These are phyloP conservation scores for Mesitornis unicolor DNA, from an alignment of 2,113 vertebrate genomes.

Conservation along the genomic window DNA sequence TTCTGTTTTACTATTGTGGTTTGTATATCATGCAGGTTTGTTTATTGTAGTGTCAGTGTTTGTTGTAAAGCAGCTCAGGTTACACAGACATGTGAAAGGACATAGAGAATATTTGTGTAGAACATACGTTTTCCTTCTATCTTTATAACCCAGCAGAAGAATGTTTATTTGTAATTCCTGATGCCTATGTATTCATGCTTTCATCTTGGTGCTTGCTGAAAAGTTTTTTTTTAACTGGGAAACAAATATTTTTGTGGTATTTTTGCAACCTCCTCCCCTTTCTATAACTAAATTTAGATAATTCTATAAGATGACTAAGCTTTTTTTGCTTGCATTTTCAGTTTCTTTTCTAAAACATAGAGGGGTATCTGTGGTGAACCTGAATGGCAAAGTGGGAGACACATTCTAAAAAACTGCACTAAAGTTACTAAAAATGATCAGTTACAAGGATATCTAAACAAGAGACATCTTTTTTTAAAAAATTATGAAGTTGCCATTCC, in stretches of 20 bases:
- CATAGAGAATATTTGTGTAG: not conserved
- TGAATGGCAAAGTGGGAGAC: not conserved
- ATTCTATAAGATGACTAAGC: not conserved
- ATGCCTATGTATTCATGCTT: not conserved
- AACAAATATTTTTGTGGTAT: not conserved
- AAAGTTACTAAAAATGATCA: not conserved
- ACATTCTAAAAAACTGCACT: not conserved
- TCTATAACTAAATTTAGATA: not conserved
- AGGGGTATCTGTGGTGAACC: not conserved
- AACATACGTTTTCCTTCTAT: not conserved
- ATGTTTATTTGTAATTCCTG: not conserved
- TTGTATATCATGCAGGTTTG: not conserved
- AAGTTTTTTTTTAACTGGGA: not conserved
- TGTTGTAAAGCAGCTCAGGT: slow-evolving; percentile 19
- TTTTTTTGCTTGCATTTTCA: not conserved
- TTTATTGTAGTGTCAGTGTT: slow-evolving; percentile 44
- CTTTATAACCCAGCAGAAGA: not conserved
- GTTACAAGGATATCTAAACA: not conserved
- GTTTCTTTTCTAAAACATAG: not conserved
- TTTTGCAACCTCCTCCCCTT: not conserved
- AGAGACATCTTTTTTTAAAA: not conserved
- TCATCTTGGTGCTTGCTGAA: not conserved
- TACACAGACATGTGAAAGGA: not conserved
- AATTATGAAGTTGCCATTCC: not conserved
- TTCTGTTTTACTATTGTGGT: slow-evolving; percentile 5